Percentiles rank a stretch among this genome's conserved stretches.
These are phyloP conservation scores for Nomada lathburiana DNA, from an alignment of 2,888 invertebrate species.

Conservation along the genomic window DNA sequence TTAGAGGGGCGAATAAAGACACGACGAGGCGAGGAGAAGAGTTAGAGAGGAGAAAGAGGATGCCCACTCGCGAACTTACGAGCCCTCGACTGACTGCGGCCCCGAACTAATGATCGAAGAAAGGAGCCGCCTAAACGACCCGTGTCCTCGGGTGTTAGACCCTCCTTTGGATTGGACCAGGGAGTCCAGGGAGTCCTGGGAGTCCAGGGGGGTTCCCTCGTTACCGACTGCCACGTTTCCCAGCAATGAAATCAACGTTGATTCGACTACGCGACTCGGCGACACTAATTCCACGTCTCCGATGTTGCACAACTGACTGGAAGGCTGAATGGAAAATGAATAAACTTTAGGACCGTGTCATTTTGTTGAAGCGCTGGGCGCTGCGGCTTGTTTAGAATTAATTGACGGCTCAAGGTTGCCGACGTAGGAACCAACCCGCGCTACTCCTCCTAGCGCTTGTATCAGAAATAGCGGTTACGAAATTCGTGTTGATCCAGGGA, in stretches of 20 bases:
- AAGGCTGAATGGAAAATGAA: not conserved
- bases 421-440: too few species aligned
- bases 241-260: conserved; percentile 28
- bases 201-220: conserved; percentile 68
- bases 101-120: conserved; percentile 81
- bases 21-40: conserved; percentile 39
- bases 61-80: conserved; percentile 67
- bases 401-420: too few species aligned
- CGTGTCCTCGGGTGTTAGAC: conserved; percentile 82
- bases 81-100: conserved; percentile 64
- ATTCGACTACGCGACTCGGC: not conserved
- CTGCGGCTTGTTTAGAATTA: too few species aligned
- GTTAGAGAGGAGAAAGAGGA: conserved; percentile 55
- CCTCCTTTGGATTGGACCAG: conserved; percentile 69
- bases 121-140: conserved; percentile 83
- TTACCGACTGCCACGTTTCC: conserved; percentile 60
- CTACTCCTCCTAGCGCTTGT: too few species aligned
- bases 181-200: conserved; percentile 59
- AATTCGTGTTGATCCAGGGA: too few species aligned
- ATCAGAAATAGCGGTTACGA: too few species aligned
- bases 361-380: too few species aligned
- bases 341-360: too few species aligned
- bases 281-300: too few species aligned
- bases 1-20: conserved; percentile 58
- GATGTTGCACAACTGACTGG: not conserved